Evolutionary conservation across 2,797 vertebrate genomes (phyloP), one percentile per base, ranked within the genome.

Genomic region (Hydrophis major): DNA sequence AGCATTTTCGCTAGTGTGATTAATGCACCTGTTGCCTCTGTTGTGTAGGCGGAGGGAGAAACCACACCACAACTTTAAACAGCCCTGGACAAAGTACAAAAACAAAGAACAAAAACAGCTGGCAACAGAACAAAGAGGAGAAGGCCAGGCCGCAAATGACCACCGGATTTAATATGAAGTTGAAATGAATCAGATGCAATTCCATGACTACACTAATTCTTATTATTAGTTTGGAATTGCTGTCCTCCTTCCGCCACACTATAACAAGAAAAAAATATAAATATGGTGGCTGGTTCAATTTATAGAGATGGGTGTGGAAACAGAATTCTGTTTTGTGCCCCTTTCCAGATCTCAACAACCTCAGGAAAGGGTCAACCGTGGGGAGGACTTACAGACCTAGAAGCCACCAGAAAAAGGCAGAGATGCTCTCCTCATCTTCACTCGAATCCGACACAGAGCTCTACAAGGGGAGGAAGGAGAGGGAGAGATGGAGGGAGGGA

Each of bases 361-460:
- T 50, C 63, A 57, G 27, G 53, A 86, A 50, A 2, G 12, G 4
- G 93, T 95, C 86, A 56, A 93, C 90, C 86, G 78, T 74, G 12
- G 8, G 59, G 0, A 86, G 37, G 88, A 89, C 93, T 90, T 93
- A 97, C 98, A 56, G 97, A 99, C 99, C 99, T 88, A 99, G 95
- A 92, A 99, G 97, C 99, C 99, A 99, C 96, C 96, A 98, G 32
- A 98, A 60, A 92, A 99, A 98, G 13, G 97, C 96, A 89, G 98
- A 97, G 90, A 98, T 92, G 53, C 98, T 97, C 0, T 98, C 97
- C 61, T 86, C 47, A 0, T 98, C 98, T 25, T 98, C 97, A n/a
- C 96, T 97, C 50, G 94, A 92, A 86, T 96, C 97, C 87, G 96
- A 96, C 88, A 97, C 96, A 1, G 98, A 97, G 0, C 97, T 97